Percentiles rank a stretch among this genome's conserved stretches.
phyloP scores from a whole-genome alignment of 2,888 invertebrate species.

The Drosophila gaucha region DNA sequence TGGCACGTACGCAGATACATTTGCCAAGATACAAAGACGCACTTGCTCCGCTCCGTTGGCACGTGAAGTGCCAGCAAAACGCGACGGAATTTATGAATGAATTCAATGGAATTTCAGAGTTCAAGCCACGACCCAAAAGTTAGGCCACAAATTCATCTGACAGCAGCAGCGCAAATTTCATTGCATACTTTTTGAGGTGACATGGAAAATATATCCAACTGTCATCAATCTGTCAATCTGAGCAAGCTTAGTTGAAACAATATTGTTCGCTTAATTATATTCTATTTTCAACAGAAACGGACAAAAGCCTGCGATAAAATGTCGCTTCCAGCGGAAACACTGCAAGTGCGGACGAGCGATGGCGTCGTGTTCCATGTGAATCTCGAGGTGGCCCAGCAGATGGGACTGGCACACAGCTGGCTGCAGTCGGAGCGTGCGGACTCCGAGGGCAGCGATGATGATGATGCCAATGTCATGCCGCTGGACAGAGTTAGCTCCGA shows the following conservation, averaged over 20 bases:
- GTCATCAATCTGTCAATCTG: accelerated
- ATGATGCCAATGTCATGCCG: slow-evolving; percentile 22
- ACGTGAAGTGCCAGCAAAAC: slow-evolving; percentile 37
- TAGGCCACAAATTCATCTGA: slow-evolving; percentile 17
- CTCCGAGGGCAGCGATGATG: background rate
- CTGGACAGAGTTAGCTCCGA: slow-evolving; percentile 20
- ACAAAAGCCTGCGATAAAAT: slow-evolving; percentile 7
- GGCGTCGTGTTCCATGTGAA: slow-evolving; percentile 27
- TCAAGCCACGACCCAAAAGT: slow-evolving; percentile 11
- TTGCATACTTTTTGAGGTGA: slow-evolving; percentile 55
- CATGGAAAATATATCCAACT: too few species aligned
- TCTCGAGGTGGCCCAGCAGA: slow-evolving; percentile 26
- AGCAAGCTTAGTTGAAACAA: background rate
- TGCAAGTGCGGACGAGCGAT: slow-evolving; percentile 44
- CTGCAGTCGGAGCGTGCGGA: slow-evolving; percentile 17
- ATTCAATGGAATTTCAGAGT: slow-evolving; percentile 40
- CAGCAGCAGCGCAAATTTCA: background rate
- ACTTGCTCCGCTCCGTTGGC: slow-evolving; percentile 46
- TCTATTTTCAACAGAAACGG: background rate
- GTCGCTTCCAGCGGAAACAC: background rate
- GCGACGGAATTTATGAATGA: slow-evolving; percentile 57
- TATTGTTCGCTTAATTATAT: too few species aligned
- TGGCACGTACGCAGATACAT: slow-evolving; percentile 69
- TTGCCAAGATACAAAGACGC: slow-evolving; percentile 59
- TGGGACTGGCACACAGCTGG: slow-evolving; percentile 34